A percentile compares a stretch with the other conserved stretches of the same genome.
These are phyloP conservation scores for Siniperca scherzeri DNA, from an alignment of 2,797 vertebrate species.

Conservation along the genomic window DNA sequence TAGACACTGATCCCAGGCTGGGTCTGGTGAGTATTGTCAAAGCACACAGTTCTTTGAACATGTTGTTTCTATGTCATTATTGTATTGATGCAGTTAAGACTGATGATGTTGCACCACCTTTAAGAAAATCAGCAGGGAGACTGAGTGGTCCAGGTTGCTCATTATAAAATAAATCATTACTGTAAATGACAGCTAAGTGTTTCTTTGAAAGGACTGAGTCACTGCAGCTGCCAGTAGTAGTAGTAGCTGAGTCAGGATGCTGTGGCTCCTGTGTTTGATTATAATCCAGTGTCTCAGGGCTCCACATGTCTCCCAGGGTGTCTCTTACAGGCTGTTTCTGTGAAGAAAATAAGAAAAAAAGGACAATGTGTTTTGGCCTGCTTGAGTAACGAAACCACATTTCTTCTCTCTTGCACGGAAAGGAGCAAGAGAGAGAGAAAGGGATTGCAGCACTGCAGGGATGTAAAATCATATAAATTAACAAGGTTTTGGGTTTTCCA, in stretches of 20 bases:
- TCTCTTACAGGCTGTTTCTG: slow-evolving; percentile 69
- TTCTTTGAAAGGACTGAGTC: slow-evolving; percentile 75
- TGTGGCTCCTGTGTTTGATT: slow-evolving; percentile 75
- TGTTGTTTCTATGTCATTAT: not conserved
- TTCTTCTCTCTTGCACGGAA: slow-evolving; percentile 68
- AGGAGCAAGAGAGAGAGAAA: slow-evolving; percentile 37
- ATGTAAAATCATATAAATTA: slow-evolving; percentile 66
- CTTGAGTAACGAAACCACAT: slow-evolving; percentile 77
- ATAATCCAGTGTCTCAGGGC: slow-evolving; percentile 57
- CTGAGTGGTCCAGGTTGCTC: slow-evolving; percentile 7
- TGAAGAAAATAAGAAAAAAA: slow-evolving; percentile 60
- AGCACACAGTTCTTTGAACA: slow-evolving; percentile 10
- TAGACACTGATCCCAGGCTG: not conserved
- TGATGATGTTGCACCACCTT: slow-evolving; percentile 31
- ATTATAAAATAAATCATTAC: slow-evolving; percentile 60
- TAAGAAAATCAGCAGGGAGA: slow-evolving; percentile 38
- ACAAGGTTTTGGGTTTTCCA: slow-evolving; percentile 50
- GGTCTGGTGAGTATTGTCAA: slow-evolving; percentile 9
- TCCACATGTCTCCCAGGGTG: slow-evolving; percentile 72
- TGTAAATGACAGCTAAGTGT: slow-evolving; percentile 54
- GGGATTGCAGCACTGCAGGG: slow-evolving; percentile 11
- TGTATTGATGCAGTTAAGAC: slow-evolving; percentile 23
- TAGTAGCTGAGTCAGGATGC: slow-evolving; percentile 76
- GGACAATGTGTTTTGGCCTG: slow-evolving; percentile 72
- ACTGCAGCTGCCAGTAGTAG: slow-evolving; percentile 67